Evolutionary conservation across 2,888 invertebrate genomes (phyloP).

Genomic region (Leucozona laternaria): DNA sequence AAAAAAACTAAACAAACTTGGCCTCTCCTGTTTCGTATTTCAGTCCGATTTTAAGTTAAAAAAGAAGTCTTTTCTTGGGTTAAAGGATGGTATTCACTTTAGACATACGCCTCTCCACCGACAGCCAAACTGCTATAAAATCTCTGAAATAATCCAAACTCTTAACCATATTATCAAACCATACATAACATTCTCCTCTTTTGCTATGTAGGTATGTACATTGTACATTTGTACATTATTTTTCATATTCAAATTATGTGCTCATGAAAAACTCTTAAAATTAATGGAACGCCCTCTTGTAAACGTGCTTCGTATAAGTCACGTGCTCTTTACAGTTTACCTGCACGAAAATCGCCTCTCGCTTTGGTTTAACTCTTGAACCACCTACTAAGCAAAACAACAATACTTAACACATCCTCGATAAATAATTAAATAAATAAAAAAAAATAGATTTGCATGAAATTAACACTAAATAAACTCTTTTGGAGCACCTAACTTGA

Average conservation of each 20-base stretch:
- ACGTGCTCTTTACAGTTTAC: neutral
- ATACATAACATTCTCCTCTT: neutral
- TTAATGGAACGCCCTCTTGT: neutral
- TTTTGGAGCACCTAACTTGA: neutral
- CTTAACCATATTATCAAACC: too few species aligned
- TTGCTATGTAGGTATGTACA: too few species aligned
- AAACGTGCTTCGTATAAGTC: neutral
- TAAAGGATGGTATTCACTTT: too few species aligned
- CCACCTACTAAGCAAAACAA: neutral
- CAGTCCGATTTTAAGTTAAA: too few species aligned
- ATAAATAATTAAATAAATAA: constrained; percentile 8
- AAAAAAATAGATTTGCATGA: neutral
- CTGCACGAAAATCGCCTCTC: neutral
- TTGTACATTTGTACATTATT: too few species aligned
- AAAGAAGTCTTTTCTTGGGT: too few species aligned
- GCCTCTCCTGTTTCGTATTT: too few species aligned
- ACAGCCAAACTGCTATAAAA: too few species aligned
- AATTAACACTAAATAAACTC: constrained; percentile 6
- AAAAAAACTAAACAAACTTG: too few species aligned
- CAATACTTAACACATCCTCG: neutral
- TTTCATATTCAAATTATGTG: neutral
- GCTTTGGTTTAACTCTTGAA: neutral
- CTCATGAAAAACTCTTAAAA: neutral
- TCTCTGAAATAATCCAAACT: neutral
- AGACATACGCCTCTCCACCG: too few species aligned